Evolutionary conservation across 1,140 invertebrate genomes (phyloP).

Genomic region (Scaptomyza graminum): DNA sequence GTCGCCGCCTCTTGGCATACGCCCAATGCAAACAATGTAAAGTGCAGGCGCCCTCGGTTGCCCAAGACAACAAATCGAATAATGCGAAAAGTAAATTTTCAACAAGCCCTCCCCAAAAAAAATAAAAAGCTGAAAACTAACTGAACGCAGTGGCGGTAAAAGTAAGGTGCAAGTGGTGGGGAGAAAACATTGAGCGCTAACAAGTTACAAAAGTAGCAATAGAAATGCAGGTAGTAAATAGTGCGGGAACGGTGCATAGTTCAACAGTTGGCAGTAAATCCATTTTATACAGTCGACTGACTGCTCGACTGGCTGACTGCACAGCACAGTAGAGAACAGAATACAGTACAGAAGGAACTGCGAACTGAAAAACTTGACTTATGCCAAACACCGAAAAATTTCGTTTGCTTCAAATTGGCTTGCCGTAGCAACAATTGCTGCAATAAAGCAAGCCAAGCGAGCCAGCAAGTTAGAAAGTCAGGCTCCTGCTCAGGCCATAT

Average conservation of each 20-base stretch:
- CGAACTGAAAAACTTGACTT: slow-evolving; percentile 67
- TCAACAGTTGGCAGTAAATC: slow-evolving; percentile 83
- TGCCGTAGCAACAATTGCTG: slow-evolving; percentile 49
- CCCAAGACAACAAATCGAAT: slow-evolving; percentile 81
- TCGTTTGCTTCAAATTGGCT: slow-evolving; percentile 61
- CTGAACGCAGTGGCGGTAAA: slow-evolving; percentile 54
- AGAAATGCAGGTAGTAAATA: slow-evolving; percentile 82
- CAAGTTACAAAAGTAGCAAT: slow-evolving; percentile 82
- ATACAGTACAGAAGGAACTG: slow-evolving; percentile 14
- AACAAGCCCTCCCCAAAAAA: slow-evolving; percentile 52
- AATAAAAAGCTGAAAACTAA: slow-evolving; percentile 28
- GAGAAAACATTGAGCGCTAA: slow-evolving; percentile 55
- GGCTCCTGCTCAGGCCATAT: slow-evolving; percentile 31
- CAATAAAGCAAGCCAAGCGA: slow-evolving; percentile 53
- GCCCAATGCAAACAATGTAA: slow-evolving; percentile 75
- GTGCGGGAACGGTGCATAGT: slow-evolving; percentile 61
- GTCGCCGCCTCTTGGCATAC: slow-evolving; percentile 25
- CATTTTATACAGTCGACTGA: slow-evolving; percentile 82
- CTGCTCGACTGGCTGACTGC: slow-evolving; percentile 57
- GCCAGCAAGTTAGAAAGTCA: slow-evolving; percentile 27
- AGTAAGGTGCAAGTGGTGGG: slow-evolving; percentile 14
- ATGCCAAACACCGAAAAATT: slow-evolving; percentile 77
- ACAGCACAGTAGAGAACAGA: slow-evolving; percentile 18
- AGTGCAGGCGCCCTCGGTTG: slow-evolving; percentile 66
- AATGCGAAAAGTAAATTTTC: slow-evolving; percentile 82